Percentiles rank a stretch among this genome's conserved stretches.
Evolutionary conservation across 2,113 vertebrate species (phyloP).

Genomic region (Budorcas taxicolor): DNA sequence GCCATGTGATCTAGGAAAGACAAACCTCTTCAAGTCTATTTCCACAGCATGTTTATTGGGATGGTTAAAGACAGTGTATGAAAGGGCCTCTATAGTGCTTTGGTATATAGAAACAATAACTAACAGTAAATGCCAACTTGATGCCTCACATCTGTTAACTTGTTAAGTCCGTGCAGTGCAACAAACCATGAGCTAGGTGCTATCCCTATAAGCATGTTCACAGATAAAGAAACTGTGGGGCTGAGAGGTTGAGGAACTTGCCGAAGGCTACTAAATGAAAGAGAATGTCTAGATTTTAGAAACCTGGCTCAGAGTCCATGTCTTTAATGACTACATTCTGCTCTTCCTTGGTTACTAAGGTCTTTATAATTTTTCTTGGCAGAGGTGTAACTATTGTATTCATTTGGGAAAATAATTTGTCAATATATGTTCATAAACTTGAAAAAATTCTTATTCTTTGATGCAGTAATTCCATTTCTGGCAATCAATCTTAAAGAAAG

Average conservation of each 20-base stretch:
- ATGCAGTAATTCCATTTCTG: not conserved
- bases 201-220: not conserved
- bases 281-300: not conserved
- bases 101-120: not conserved
- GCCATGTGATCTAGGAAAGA: not conserved
- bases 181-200: not conserved
- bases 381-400: not conserved
- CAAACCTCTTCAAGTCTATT: not conserved
- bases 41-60: not conserved
- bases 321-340: not conserved
- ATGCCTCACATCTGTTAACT: not conserved
- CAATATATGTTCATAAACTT: not conserved
- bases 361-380: not conserved
- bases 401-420: not conserved
- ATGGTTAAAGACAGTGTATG: not conserved
- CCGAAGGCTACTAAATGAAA: not conserved
- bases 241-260: not conserved
- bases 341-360: not conserved
- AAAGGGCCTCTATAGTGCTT: not conserved
- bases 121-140: not conserved
- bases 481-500: not conserved
- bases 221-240: not conserved
- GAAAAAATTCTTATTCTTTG: not conserved
- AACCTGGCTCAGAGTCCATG: not conserved
- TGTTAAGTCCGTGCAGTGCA: not conserved